Evolutionary conservation across 2,797 vertebrate species (phyloP).

Genomic region (Luscinia luscinia): DNA sequence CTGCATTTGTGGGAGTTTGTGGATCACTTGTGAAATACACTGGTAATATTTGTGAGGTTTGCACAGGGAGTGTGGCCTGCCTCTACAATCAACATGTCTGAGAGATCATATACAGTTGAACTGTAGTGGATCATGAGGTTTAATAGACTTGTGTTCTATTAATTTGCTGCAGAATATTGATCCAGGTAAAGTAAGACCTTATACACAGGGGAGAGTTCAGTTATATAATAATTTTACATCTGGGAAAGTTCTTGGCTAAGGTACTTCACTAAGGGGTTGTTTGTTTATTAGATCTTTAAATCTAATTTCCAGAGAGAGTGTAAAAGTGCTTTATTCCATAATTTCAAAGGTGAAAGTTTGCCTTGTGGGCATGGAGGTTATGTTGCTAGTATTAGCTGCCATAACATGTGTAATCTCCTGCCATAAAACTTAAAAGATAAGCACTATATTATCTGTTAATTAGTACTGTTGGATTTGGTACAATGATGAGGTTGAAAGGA

Average conservation of each 20-base stretch:
- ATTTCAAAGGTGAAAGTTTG: not conserved
- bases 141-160: not conserved
- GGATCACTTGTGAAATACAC: not conserved
- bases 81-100: not conserved
- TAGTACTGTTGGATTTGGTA: not conserved
- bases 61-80: not conserved
- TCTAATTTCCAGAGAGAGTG: constrained; percentile 35
- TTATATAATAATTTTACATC: not conserved
- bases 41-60: not conserved
- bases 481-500: not conserved
- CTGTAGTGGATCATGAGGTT: not conserved
- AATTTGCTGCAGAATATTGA: constrained; percentile 16
- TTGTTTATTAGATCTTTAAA: constrained; percentile 47
- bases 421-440: not conserved
- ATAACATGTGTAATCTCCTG: not conserved
- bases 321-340: constrained; percentile 28
- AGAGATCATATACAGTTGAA: not conserved
- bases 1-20: not conserved
- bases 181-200: constrained; percentile 17
- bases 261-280: not conserved
- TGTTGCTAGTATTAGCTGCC: not conserved
- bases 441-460: not conserved
- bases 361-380: not conserved
- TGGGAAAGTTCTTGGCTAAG: not conserved
- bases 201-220: not conserved